Evolutionary conservation across 1,140 invertebrate species (phyloP).

Genomic region (Drosophila santomea): DNA sequence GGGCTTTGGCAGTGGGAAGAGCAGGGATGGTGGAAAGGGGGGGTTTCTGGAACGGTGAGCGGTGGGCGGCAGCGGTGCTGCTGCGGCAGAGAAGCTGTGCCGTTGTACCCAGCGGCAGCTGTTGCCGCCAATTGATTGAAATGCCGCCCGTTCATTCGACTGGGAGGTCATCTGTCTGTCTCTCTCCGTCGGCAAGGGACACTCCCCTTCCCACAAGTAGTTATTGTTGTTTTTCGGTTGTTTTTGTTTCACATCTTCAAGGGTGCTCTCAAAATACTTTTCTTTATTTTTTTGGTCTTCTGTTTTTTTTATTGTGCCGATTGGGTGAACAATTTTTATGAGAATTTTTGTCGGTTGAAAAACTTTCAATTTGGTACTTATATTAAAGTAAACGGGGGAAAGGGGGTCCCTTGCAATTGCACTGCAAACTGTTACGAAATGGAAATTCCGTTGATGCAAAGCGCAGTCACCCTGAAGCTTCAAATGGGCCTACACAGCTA

Average conservation of each 20-base stretch:
- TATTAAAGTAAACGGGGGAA: slow-evolving; percentile 56
- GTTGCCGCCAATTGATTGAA: slow-evolving; percentile 41
- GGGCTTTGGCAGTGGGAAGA: slow-evolving; percentile 20
- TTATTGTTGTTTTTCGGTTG: slow-evolving; percentile 37
- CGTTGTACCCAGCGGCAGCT: slow-evolving; percentile 51
- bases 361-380: slow-evolving; percentile 79
- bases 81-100: slow-evolving; percentile 22
- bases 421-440: slow-evolving; percentile 76
- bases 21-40: neutral
- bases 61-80: slow-evolving; percentile 1
- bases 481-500: slow-evolving; percentile 19
- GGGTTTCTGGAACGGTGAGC: neutral
- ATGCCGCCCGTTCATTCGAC: slow-evolving; percentile 65
- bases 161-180: slow-evolving; percentile 40
- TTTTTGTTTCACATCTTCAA: slow-evolving; percentile 62
- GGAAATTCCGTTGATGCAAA: slow-evolving; percentile 71
- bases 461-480: slow-evolving; percentile 62
- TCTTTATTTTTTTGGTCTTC: slow-evolving; percentile 24
- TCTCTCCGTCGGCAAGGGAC: neutral
- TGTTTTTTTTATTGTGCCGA: slow-evolving; percentile 48
- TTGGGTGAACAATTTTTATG: slow-evolving; percentile 78
- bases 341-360: slow-evolving; percentile 75
- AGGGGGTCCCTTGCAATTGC: slow-evolving; percentile 27
- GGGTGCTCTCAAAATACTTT: slow-evolving; percentile 65
- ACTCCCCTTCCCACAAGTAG: slow-evolving; percentile 5